These are phyloP conservation scores for Pangasius mekongensis DNA, from an alignment of 2,797 vertebrate genomes.

Conservation along the genomic window DNA sequence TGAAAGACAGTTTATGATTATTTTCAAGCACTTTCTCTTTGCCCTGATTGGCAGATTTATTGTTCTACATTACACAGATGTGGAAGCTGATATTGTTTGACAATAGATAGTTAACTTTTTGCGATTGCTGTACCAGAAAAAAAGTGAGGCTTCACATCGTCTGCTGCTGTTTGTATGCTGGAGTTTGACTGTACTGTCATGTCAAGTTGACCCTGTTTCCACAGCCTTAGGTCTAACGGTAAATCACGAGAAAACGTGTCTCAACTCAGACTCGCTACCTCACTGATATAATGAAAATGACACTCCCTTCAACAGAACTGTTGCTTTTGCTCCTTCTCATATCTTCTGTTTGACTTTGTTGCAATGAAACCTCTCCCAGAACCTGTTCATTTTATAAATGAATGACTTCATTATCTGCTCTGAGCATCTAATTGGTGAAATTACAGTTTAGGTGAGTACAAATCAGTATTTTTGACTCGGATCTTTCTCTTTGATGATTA, in stretches of 20 bases:
- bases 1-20: neutral
- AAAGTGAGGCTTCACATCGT: neutral
- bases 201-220: conserved; percentile 65
- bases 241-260: conserved; percentile 69
- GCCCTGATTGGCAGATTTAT: neutral
- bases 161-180: conserved; percentile 4
- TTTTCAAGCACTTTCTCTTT: neutral
- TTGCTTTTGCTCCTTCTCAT: neutral
- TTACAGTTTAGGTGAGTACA: neutral
- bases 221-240: conserved; percentile 63
- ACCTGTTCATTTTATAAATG: neutral
- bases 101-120: neutral
- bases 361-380: neutral
- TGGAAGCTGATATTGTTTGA: neutral
- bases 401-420: neutral
- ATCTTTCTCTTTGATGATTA: conserved; percentile 1
- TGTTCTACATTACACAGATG: neutral
- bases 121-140: conserved; percentile 1
- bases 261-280: conserved; percentile 59
- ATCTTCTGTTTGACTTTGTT: neutral
- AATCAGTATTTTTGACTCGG: neutral
- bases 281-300: conserved; percentile 45
- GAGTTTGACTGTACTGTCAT: conserved; percentile 28
- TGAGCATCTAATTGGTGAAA: neutral
- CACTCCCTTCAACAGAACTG: conserved; percentile 5